Base-by-base conservation (phyloP, 1,140 invertebrate species). In the Bombus impatiens region DNA sequence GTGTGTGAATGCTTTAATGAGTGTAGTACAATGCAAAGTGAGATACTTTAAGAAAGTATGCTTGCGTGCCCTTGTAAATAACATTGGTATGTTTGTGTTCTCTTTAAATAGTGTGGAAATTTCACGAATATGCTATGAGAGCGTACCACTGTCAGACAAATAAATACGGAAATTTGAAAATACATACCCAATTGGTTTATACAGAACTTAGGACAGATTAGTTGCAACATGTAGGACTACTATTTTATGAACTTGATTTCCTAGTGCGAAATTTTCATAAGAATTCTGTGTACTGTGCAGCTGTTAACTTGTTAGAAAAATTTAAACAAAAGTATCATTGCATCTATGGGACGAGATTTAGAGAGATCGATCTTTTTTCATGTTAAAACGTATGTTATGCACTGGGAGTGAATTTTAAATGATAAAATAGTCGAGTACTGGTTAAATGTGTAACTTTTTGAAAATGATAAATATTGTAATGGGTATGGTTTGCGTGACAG, bases 21-120 rank as follows among this genome's bases (percentile, higher is more conserved):
- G 86, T 88, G 86, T 78, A 67, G 76, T 84, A 84, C 74, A 85
- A 78, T 75, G 79, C 76, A 40, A 67, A 68, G 57, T 72, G 76
- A 77, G 62, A 57, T 44, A 87, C 37, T 68, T 67, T 32, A 78
- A 83, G 70, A 62, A 86, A 80, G 84, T 84, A 62, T 90, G 90
- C 74, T 84, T 88, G 86, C 89, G 86, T 91, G 88, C 62, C 88
- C 87, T 86, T 89, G 87, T 84, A 88, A 90, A 90, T 90, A 89
- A 85, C 87, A 82, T 78, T 72, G 57, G 88, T 89, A 68, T 90
- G 89, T 88, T 89, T 90, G 89, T 89, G 88, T 86, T 25, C n/a
- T 37, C 37, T 35, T 79, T 40, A 71, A 87, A 78, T 71, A 75
- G 78, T 76, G 79, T 89, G 89, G 47, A 68, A 89, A 42, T n/a